Conservation (phyloP, 2,797 vertebrate genomes). For the Scomberomorus guttatus region DNA sequence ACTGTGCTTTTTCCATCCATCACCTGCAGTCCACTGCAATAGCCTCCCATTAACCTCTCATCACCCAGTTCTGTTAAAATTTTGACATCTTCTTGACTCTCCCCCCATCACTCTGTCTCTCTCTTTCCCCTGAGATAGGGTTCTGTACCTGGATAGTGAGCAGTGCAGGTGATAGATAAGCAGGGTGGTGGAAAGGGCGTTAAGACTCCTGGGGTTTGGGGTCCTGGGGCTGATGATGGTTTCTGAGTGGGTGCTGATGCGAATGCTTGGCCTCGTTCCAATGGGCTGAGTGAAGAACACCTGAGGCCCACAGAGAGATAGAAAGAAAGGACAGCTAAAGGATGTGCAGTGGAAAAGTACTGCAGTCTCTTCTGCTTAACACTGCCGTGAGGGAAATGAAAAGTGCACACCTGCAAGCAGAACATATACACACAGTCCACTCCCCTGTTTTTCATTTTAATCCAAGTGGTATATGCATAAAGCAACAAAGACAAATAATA, state of each 20-base stretch:
- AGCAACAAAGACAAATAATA: not conserved
- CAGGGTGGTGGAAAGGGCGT: constrained; percentile 8
- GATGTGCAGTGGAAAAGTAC: constrained; percentile 61
- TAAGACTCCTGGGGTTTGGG: constrained; percentile 23
- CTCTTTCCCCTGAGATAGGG: not conserved
- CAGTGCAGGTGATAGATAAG: constrained; percentile 24
- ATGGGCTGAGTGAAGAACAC: constrained; percentile 30
- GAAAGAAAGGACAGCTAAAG: constrained; percentile 17
- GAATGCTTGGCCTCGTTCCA: constrained; percentile 43
- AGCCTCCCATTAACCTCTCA: not conserved
- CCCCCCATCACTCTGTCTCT: not conserved
- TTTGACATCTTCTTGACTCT: not conserved
- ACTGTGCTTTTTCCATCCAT: not conserved
- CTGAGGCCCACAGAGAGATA: constrained; percentile 27
- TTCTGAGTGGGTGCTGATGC: constrained; percentile 44
- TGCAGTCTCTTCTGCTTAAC: constrained; percentile 15
- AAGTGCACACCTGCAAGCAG: constrained; percentile 11
- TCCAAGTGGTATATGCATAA: not conserved
- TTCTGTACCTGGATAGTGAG: constrained; percentile 25
- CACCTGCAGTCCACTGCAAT: not conserved
- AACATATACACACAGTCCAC: not conserved
- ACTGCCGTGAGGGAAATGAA: not conserved
- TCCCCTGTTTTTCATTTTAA: not conserved
- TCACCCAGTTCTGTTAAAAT: not conserved
- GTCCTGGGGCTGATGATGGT: constrained; percentile 40